These are phyloP conservation scores for Tiliacea citrago DNA, from an alignment of 2,888 invertebrate genomes.

Conservation along the genomic window DNA sequence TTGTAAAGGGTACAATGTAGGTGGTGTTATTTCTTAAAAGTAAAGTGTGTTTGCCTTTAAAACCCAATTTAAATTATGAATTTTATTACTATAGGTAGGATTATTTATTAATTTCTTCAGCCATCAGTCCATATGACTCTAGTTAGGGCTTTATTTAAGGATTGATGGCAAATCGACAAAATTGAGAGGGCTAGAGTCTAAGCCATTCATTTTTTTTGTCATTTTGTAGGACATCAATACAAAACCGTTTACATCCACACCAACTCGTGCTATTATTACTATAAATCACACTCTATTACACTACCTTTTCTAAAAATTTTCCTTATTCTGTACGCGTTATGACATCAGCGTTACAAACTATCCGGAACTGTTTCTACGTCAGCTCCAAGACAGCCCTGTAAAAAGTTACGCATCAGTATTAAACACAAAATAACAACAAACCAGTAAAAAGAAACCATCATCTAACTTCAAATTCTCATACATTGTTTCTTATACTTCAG, in stretches of 20 bases:
- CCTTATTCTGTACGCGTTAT: not conserved
- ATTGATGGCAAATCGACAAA: not conserved
- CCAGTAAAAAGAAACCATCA: not conserved
- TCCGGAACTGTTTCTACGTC: not conserved
- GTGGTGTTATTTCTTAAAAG: not conserved
- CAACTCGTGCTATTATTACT: not conserved
- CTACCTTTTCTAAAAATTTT: not conserved
- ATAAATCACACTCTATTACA: no score
- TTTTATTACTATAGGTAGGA: not conserved
- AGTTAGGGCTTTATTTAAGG: not conserved
- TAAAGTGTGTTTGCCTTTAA: not conserved
- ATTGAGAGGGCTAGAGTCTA: not conserved
- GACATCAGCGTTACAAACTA: not conserved
- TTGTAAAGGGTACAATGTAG: conserved; percentile 6
- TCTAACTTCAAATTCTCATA: not conserved
- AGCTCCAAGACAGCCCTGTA: not conserved
- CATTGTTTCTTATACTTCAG: conserved; percentile 67
- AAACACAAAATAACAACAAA: not conserved
- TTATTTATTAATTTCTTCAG: not conserved
- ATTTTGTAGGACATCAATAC: not conserved
- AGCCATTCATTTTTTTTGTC: no score
- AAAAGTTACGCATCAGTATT: not conserved
- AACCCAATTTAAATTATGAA: not conserved
- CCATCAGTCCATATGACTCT: not conserved
- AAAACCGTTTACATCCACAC: not conserved